A percentile compares a stretch with the other conserved stretches of the same genome.
Evolutionary conservation across 2,797 vertebrate genomes (phyloP).

Genomic region (Rhinoraja longicauda): DNA sequence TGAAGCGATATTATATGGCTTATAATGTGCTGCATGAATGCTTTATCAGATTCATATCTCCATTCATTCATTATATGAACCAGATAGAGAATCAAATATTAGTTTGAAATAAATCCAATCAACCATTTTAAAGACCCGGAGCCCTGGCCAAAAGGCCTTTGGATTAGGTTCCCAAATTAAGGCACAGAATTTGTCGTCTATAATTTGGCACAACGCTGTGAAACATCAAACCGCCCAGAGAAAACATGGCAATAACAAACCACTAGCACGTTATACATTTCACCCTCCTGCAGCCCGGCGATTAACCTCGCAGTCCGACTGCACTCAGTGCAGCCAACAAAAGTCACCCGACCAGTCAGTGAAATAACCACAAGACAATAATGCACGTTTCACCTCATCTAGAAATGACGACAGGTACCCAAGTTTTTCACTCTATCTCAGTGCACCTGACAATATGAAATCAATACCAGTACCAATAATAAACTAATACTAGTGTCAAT

Average conservation of each 20-base stretch:
- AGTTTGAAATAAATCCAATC: no score
- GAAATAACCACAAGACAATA: neutral
- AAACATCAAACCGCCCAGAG: neutral
- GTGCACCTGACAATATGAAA: no score
- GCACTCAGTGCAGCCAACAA: neutral
- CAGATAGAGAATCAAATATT: no score
- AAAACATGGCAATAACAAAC: neutral
- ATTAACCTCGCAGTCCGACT: neutral
- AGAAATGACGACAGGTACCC: no score
- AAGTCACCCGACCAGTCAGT: neutral
- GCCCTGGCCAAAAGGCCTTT: neutral
- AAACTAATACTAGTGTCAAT: no score
- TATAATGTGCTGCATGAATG: neutral
- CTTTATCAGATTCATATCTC: neutral
- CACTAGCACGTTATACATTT: neutral
- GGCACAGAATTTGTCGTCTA: neutral
- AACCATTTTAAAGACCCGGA: neutral
- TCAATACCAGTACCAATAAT: no score
- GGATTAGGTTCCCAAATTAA: neutral
- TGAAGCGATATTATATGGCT: neutral
- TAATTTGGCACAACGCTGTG: neutral
- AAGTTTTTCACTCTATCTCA: no score
- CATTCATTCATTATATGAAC: neutral
- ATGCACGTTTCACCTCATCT: neutral
- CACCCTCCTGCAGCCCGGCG: neutral